Evolutionary conservation across 1,140 invertebrate genomes (phyloP), one percentile per base, ranked within the genome.

Genomic region (Megathymus violae): DNA sequence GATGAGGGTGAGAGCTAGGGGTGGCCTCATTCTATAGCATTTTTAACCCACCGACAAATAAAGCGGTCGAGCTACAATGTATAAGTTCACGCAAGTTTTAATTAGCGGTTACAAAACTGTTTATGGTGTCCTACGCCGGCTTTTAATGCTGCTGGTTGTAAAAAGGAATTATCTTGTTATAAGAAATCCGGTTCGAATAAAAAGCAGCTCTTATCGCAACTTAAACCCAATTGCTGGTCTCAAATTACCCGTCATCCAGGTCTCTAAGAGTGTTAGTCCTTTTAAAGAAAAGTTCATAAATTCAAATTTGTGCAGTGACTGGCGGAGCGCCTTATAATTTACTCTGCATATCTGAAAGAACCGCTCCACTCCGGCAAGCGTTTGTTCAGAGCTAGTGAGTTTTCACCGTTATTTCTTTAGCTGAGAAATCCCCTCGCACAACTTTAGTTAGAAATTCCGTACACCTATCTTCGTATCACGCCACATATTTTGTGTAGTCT

Each of bases 381-480:
- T 76, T 79, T 78, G 74, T 78, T 80, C 69, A 69, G 60, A 73
- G 64, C 74, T 78, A 74, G 74, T 75, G 70, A 79, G 76, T 80
- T 85, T 83, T 76, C 77, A 64, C 71, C 76, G 81, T 76, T 86
- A 83, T 85, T 80, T 78, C 78, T 82, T 81, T 80, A 78, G 67
- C 75, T 69, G 64, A 70, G 72, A 78, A 79, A 82, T 80, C 76
- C 76, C 69, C 71, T 76, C 74, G 69, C 74, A 71, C 68, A 81
- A 81, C 71, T 85, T 84, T 81, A 76, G 76, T 85, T 84, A 78
- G 76, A 72, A 85, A 86, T 83, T 80, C 82, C 69, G 70, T 80
- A 79, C 80, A 86, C 76, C 75, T 80, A 80, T 79, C 71, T 83
- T 74, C 72, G 78, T 79, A 83, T 80, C 74, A 61, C 67, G 68